Conservation (phyloP, 1,140 invertebrate genomes). For the Bombus difficillimus region DNA sequence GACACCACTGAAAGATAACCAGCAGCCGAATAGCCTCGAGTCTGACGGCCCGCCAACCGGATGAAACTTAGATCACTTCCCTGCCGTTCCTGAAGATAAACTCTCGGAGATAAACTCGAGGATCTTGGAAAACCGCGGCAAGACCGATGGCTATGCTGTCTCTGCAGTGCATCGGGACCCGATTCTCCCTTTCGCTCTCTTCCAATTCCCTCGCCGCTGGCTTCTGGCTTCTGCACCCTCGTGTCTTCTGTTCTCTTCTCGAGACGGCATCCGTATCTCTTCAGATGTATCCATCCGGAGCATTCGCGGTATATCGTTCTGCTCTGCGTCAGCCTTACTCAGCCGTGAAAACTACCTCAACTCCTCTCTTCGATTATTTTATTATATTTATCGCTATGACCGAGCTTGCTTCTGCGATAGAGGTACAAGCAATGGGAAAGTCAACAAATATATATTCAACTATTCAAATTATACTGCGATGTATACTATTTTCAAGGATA, state of each 20-base stretch:
- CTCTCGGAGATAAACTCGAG: conserved; percentile 69
- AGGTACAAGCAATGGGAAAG: neutral
- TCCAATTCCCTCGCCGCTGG: conserved; percentile 14
- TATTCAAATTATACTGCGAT: neutral
- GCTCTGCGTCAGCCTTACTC: conserved; percentile 20
- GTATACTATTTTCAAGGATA: neutral
- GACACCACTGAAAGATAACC: conserved; percentile 67
- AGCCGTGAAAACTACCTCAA: conserved; percentile 25
- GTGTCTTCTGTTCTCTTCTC: conserved; percentile 34
- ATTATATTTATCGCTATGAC: neutral
- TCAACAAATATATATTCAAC: neutral
- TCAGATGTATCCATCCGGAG: conserved; percentile 55
- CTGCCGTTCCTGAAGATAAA: conserved; percentile 67
- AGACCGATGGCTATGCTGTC: conserved; percentile 73
- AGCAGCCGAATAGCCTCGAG: conserved; percentile 44
- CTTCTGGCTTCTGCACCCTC: conserved; percentile 16
- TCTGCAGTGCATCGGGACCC: conserved; percentile 66
- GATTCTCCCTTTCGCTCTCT: conserved; percentile 59
- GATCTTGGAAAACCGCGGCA: conserved; percentile 72
- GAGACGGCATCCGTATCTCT: conserved; percentile 53
- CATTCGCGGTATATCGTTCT: conserved; percentile 51
- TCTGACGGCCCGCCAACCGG: conserved; percentile 59
- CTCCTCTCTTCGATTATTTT: conserved; percentile 10
- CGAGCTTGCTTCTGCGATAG: neutral
- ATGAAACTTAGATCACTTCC: conserved; percentile 73